Evolutionary conservation across 2,797 vertebrate genomes (phyloP), one percentile per base, ranked within the genome.

Genomic region (Dipus sagitta): DNA sequence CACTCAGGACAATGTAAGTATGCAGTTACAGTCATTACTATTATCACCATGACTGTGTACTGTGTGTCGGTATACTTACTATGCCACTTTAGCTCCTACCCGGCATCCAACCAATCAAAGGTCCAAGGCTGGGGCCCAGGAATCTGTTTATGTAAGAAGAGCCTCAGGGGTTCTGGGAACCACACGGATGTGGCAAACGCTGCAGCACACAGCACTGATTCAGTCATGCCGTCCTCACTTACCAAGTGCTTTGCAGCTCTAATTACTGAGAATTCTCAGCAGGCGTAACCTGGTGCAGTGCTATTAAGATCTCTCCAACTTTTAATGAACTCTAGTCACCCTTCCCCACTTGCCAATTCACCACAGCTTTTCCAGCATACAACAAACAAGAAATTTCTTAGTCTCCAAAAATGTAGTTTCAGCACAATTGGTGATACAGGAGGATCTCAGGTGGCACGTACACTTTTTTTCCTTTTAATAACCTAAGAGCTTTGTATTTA

Each of bases 131-230:
- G 54, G 80, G 79, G 54, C 65, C 52, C 70, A 86, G 84, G 18
- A 91, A 91, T 81, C 75, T 90, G 76, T 83, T 90, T 92, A 78
- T 54, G 65, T 90, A 86, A 77, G 42, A 90, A 62, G 68, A 91
- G 84, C 80, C 28, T 82, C 78, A 88, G 60, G 82, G 32, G 88
- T n/a, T 87, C 75, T 90, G 91, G 85, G 72, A 93, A 68, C 26
- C 68, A 90, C 68, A 1, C 70, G 42, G 32, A 68, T 54, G 38
- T 88, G 91, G 65, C 58, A 81, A 64, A 64, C 47, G 68, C 74
- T 83, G 67, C 32, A 52, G 38, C 80, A 84, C 2, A 75, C 52
- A 60, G 7, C 58, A 68, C 52, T 71, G 67, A 72, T 58, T 90
- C 32, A 58, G 70, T 52, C 10, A 26, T 58, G 77, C 24, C 84